Base-by-base conservation (phyloP, 2,888 invertebrate species). In the Ormyrus nitidulus region DNA sequence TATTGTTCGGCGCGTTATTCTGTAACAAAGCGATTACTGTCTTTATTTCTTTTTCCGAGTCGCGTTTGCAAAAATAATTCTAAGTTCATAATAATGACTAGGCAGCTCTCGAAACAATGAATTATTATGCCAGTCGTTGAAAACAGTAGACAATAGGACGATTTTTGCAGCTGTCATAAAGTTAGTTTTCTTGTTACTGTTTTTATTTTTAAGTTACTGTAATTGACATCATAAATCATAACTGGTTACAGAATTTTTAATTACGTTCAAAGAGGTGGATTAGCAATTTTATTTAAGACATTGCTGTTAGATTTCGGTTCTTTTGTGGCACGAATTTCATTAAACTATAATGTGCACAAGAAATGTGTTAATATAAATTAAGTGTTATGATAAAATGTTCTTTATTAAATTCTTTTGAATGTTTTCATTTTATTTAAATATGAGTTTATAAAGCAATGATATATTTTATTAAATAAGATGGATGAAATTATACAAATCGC, bases 31-130 rank as follows among this genome's bases (percentile, higher is more conserved):
- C 64, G 44, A 48, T 75, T 54, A 59, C 69, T 71, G 69, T 79
- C 9, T 58, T 58, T 11, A 49, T 70, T 59, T 64, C 3, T 34
- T 34, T 70, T 79, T 58, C 4, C 8, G 0, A 51, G 6, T 68
- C 13, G n/a, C 10, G 46, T 19, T 46, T 46, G 53, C n/a, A 73
- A 79, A 79, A 79, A 61, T 79, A 61, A 73, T 70, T 74, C 64
- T 69, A 74, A 58, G 61, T 64, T 56, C 51, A 19, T 19, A 34
- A 34, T 74, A 64, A 79, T 79, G 69, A 79, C 69, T 56, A 51
- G 74, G 74, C 69, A 74, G 46, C 64, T 73, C 73, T 79, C 51
- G 69, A 61, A 64, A 80, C 72, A 80, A 80, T 81, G 77, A 74
- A 81, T 81, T 77, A 64, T 74, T 81, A 68, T 66, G 10, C 51